Evolutionary conservation across 2,888 invertebrate genomes (phyloP), one percentile per base, ranked within the genome.

Genomic region (Diarsia brunnea): DNA sequence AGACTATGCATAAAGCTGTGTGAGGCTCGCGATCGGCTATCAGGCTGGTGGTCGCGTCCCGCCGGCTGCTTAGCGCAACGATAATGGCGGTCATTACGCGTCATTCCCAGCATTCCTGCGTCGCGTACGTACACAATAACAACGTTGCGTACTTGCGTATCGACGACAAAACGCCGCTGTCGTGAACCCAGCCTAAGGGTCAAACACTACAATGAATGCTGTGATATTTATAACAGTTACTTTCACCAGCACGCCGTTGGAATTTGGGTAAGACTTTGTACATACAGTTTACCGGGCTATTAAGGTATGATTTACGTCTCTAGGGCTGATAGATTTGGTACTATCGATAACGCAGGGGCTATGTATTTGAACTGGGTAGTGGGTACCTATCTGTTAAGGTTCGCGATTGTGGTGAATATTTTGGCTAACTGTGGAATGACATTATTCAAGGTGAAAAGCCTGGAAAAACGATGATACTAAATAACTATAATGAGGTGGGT

Each of bases 21-120:
- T 45, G 24, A 75, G 81, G 82, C 82, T 77, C 45, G 82, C 71
- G 73, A 86, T 83, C 69, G 75, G 80, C 79, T 86, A 89, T 88
- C 88, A 84, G 85, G 87, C 75, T 87, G 89, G 91, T 89, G 90
- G 90, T 89, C 89, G 90, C 86, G 87, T 87, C 90, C 88, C 85
- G 90, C 90, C 85, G 87, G 84, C 88, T 90, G 91, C 88, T 91
- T 89, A 91, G 87, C 89, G 85, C 91, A 84, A 86, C 88, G 89
- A 90, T 92, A 92, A 92, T 91, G 89, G 88, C 87, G 38, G 87
- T 88, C 88, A 92, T 93, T 92, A 92, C 88, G 84, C 82, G 86
- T 85, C 89, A 91, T 91, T 88, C 90, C 88, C 83, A 76, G 81
- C 90, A 92, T 92, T 90, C 92, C 91, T 75, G 74, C 74, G 84